Evolutionary conservation across 2,888 invertebrate species (phyloP).

Genomic region (Epirrita christyi): DNA sequence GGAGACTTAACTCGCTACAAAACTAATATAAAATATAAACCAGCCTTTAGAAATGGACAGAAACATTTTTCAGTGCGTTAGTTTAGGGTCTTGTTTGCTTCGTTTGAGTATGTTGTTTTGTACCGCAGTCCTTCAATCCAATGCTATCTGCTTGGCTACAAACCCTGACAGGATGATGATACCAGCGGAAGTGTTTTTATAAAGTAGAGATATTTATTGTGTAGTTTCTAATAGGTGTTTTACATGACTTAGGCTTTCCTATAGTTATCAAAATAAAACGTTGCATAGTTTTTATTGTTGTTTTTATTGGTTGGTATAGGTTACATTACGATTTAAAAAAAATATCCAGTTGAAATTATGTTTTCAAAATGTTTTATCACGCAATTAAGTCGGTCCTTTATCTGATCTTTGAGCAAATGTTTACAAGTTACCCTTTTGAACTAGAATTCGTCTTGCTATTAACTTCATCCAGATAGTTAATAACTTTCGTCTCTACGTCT

Average conservation of each 20-base stretch:
- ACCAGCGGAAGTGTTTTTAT: conserved; percentile 5
- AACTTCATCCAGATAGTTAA: conserved; percentile 53
- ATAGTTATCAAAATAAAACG: conserved; percentile 28
- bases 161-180: conserved; percentile 23
- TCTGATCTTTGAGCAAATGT: neutral
- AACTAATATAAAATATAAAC: too few species aligned
- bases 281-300: conserved; percentile 20
- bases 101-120: conserved; percentile 5
- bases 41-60: too few species aligned
- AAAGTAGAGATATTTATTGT: conserved; percentile 8
- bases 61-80: too few species aligned
- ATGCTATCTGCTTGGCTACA: conserved; percentile 22
- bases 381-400: neutral
- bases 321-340: conserved; percentile 19
- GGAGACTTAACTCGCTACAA: too few species aligned
- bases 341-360: neutral
- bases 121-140: conserved; percentile 12
- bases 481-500: conserved; percentile 46
- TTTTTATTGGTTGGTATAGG: conserved; percentile 39
- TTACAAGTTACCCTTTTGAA: conserved; percentile 37
- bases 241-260: conserved; percentile 8
- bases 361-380: neutral
- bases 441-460: conserved; percentile 42
- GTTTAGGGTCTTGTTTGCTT: too few species aligned
- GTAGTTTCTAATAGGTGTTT: conserved; percentile 9